Percentiles rank a stretch among this genome's conserved stretches.
phyloP scores from a whole-genome alignment of 2,797 vertebrate species.

The Microtus agrestis region DNA sequence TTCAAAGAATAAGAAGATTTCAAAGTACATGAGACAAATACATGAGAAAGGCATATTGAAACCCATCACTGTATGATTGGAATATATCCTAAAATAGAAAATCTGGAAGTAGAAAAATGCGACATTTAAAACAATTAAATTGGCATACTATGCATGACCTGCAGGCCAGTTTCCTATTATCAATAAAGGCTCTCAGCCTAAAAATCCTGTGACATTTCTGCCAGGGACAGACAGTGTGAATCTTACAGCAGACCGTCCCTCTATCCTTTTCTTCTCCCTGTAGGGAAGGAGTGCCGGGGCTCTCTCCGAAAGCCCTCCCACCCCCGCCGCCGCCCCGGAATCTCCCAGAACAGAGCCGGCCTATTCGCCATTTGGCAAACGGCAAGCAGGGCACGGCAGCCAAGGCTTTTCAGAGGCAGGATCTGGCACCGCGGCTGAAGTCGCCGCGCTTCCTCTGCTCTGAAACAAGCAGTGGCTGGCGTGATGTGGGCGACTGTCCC shows the following conservation, averaged over 20 bases:
- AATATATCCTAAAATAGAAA: neutral
- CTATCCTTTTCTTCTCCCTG: neutral
- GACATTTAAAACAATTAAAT: neutral
- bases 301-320: neutral
- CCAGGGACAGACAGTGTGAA: neutral
- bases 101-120: neutral
- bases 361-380: slow-evolving; percentile 76
- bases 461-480: neutral
- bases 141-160: neutral
- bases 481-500: neutral
- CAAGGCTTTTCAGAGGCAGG: slow-evolving; percentile 54
- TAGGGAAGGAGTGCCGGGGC: neutral
- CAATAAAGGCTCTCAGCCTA: neutral
- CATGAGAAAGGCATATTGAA: neutral
- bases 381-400: neutral
- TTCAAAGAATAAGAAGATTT: neutral
- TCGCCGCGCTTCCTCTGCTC: slow-evolving; percentile 51
- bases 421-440: slow-evolving; percentile 45
- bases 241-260: neutral
- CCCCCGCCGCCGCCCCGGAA: neutral
- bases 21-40: neutral
- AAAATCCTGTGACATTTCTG: neutral
- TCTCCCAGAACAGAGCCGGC: slow-evolving; percentile 65
- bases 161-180: neutral
- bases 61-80: neutral